Conservation (phyloP, 2,888 invertebrate species). For the Erannis defoliaria region DNA sequence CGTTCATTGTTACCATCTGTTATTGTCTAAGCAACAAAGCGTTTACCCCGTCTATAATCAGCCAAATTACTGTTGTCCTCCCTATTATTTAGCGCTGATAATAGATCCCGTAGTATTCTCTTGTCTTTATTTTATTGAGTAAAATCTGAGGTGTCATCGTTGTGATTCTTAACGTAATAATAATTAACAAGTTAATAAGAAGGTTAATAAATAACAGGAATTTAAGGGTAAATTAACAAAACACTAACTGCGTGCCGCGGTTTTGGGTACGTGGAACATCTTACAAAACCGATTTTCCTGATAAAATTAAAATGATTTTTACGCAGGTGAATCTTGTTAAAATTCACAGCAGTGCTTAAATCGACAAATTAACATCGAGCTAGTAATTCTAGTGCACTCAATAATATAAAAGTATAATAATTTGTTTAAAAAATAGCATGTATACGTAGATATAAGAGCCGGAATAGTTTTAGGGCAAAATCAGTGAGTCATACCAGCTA, state of each 20-base stretch:
- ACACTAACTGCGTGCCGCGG: too few species aligned
- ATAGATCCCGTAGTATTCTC: slow-evolving; percentile 27
- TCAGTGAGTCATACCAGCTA: slow-evolving; percentile 26
- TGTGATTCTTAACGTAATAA: neutral
- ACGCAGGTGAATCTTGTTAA: too few species aligned
- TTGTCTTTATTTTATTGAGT: slow-evolving; percentile 36
- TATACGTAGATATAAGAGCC: neutral
- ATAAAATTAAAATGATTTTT: too few species aligned
- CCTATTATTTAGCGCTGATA: slow-evolving; percentile 21
- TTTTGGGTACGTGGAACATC: too few species aligned
- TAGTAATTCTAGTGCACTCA: too few species aligned
- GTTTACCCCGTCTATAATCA: slow-evolving; percentile 37
- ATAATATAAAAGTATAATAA: too few species aligned
- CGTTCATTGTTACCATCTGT: slow-evolving; percentile 28
- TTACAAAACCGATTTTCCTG: too few species aligned
- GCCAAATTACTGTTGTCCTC: slow-evolving; percentile 34
- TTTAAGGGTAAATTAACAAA: too few species aligned
- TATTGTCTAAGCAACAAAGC: slow-evolving; percentile 36
- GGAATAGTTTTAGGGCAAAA: slow-evolving; percentile 10
- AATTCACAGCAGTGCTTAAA: too few species aligned
- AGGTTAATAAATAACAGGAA: neutral
- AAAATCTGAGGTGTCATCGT: slow-evolving; percentile 6
- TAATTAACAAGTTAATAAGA: neutral
- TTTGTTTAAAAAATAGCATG: neutral
- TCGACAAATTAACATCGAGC: too few species aligned